Evolutionary conservation across 2,797 vertebrate species (phyloP).

Genomic region (Falco berigora): DNA sequence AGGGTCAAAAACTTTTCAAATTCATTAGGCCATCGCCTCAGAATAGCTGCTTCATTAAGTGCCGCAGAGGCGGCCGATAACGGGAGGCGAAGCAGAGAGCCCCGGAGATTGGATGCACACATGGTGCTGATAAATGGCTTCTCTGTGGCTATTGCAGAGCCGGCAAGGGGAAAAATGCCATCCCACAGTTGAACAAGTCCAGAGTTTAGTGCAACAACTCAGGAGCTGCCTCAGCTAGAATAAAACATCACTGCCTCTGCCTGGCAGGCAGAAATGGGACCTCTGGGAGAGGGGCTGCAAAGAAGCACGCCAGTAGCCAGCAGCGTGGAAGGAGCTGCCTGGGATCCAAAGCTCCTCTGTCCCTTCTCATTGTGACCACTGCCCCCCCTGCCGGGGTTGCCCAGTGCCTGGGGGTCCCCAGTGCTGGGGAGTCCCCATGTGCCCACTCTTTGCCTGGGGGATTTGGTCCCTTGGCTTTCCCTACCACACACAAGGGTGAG

Average conservation of each 20-base stretch:
- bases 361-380: accelerated
- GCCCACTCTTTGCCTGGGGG: neutral
- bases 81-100: neutral
- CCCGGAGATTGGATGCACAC: slow-evolving; percentile 16
- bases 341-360: neutral
- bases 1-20: neutral
- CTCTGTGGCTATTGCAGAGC: neutral
- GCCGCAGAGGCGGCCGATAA: neutral
- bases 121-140: neutral
- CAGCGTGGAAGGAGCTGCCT: neutral
- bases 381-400: accelerated
- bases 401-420: neutral
- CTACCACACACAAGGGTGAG: neutral
- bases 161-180: neutral
- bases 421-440: no score
- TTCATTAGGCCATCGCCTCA: neutral
- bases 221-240: neutral
- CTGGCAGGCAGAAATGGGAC: neutral
- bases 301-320: neutral
- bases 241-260: neutral
- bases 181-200: neutral
- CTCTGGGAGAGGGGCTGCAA: neutral
- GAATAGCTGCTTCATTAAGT: slow-evolving; percentile 1
- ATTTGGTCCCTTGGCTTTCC: neutral
- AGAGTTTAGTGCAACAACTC: neutral